phyloP scores from a whole-genome alignment of 2,113 vertebrate species.

The Pedetes capensis region DNA sequence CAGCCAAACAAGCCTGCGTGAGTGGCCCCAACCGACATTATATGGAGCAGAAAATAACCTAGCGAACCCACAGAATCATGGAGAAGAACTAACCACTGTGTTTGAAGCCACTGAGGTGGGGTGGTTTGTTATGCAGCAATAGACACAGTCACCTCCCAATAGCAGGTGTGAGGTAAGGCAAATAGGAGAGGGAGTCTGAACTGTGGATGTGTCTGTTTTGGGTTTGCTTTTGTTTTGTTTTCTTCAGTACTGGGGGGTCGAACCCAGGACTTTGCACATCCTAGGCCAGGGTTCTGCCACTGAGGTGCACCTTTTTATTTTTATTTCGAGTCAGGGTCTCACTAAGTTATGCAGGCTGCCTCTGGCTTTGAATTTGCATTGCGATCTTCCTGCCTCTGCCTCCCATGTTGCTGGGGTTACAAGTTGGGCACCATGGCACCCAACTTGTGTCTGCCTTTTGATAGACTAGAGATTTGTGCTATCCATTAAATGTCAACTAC shows the following conservation, averaged over 20 bases:
- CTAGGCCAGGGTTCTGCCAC: no score
- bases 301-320: no score
- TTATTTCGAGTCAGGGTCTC: no score
- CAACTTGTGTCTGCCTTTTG: no score
- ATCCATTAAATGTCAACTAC: accelerated
- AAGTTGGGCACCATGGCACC: not conserved
- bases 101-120: not conserved
- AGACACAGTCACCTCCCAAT: not conserved
- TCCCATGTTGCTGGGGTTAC: no score
- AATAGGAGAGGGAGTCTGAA: not conserved
- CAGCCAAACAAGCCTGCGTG: accelerated
- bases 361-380: no score
- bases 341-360: no score
- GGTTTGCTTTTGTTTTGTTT: no score
- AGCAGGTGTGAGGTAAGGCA: not conserved
- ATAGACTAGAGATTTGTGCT: not conserved
- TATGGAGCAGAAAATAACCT: not conserved
- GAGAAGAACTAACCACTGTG: not conserved
- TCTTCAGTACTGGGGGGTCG: no score
- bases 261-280: no score
- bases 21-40: no score
- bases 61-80: not conserved
- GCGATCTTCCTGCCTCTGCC: no score
- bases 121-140: not conserved
- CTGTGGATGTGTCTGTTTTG: not conserved